phyloP scores from a whole-genome alignment of 2,888 invertebrate species.

The Incurvaria masculella region DNA sequence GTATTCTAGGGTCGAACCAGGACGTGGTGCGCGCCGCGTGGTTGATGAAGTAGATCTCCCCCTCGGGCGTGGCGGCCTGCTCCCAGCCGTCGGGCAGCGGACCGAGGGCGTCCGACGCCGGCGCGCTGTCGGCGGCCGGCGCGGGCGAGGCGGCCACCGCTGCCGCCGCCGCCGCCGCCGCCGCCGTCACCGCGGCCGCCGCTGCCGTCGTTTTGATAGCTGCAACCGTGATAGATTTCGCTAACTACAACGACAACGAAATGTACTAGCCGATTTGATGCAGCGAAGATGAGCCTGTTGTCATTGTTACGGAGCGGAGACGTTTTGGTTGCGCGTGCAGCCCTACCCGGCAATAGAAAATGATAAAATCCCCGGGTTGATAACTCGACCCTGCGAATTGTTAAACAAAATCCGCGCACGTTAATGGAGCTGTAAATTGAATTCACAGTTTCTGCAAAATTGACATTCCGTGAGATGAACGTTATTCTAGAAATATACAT shows the following conservation, averaged over 20 bases:
- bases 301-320: no score
- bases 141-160: constrained; percentile 20
- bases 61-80: constrained; percentile 79
- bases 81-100: constrained; percentile 87
- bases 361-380: no score
- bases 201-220: constrained; percentile 16
- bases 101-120: constrained; percentile 61
- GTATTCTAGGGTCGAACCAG: constrained; percentile 98
- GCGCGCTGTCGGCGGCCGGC: constrained; percentile 11
- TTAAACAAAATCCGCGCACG: no score
- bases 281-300: no score
- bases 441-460: no score
- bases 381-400: no score
- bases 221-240: constrained; percentile 6
- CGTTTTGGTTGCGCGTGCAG: no score
- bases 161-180: constrained; percentile 17
- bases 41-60: constrained; percentile 88
- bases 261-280: no score
- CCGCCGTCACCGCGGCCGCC: constrained; percentile 20
- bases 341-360: no score
- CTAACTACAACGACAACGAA: neutral
- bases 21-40: constrained; percentile 93
- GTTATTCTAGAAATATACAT: no score
- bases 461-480: no score
- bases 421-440: no score